Conservation (phyloP, 2,888 invertebrate species). For the Rhagonycha lutea region DNA sequence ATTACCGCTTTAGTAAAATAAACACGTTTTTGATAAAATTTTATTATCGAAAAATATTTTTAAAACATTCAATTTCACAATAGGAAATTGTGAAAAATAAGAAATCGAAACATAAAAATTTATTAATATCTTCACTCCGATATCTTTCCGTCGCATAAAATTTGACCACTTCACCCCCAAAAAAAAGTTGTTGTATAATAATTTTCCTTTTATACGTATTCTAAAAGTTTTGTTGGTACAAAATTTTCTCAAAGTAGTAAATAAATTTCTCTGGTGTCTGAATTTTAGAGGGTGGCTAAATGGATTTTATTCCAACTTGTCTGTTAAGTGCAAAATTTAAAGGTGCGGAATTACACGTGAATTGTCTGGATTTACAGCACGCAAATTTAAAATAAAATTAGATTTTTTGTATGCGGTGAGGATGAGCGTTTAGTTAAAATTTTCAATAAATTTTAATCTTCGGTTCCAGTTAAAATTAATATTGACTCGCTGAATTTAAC, state of each 20-base stretch:
- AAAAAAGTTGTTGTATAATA: background rate
- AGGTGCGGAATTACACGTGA: background rate
- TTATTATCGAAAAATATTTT: background rate
- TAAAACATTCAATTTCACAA: background rate
- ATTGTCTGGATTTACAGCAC: background rate
- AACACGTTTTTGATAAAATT: background rate
- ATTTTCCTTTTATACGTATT: background rate
- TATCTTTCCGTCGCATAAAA: background rate
- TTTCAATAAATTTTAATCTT: background rate
- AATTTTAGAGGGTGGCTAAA: constrained; percentile 1
- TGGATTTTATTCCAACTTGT: background rate
- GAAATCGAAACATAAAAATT: background rate
- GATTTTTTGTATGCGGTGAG: background rate
- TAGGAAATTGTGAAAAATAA: background rate
- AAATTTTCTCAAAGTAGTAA: background rate
- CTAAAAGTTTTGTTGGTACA: background rate
- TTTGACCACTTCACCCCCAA: background rate
- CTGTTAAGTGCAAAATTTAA: constrained; percentile 1
- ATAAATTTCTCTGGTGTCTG: background rate
- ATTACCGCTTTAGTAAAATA: background rate
- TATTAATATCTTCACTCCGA: background rate
- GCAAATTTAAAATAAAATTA: background rate
- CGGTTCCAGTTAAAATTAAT: background rate
- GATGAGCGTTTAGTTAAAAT: background rate
- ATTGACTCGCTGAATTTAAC: background rate